phyloP scores from a whole-genome alignment of 2,888 invertebrate species.

The Clostera curtula region DNA sequence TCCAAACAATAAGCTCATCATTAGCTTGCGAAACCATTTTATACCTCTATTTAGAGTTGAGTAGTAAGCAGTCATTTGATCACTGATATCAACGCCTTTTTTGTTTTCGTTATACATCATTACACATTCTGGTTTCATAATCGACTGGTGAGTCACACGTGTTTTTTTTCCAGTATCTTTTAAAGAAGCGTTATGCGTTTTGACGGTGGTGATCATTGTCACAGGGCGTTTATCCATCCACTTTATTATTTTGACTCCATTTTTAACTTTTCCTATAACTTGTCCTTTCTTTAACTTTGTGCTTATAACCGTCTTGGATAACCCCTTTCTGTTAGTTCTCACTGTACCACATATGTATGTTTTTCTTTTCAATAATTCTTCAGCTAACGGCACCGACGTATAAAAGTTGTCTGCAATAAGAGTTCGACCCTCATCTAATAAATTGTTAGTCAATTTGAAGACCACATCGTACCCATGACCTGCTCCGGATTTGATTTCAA shows the following conservation, averaged over 20 bases:
- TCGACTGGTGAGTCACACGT: slow-evolving; percentile 1
- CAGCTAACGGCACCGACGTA: slow-evolving; percentile 9
- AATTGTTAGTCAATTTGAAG: slow-evolving; percentile 9
- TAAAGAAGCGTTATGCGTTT: slow-evolving; percentile 6
- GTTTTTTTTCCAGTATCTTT: slow-evolving; percentile 6
- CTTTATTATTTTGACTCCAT: slow-evolving; percentile 15
- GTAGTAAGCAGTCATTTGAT: slow-evolving; percentile 19
- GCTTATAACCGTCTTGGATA: slow-evolving; percentile 8
- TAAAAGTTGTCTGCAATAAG: slow-evolving; percentile 16
- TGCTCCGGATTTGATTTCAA: slow-evolving; percentile 1
- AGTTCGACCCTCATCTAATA: slow-evolving; percentile 10
- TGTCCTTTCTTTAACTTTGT: slow-evolving; percentile 14
- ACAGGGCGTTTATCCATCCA: slow-evolving; percentile 12
- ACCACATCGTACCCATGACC: slow-evolving; percentile 10
- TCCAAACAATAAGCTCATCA: slow-evolving; percentile 15
- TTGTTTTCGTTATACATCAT: slow-evolving; percentile 12
- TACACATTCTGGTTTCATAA: slow-evolving; percentile 6
- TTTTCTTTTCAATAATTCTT: slow-evolving; percentile 11
- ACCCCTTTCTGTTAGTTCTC: slow-evolving; percentile 8
- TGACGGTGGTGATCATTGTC: slow-evolving; percentile 11
- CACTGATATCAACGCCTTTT: slow-evolving; percentile 15
- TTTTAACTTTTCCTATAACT: slow-evolving; percentile 7
- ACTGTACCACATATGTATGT: slow-evolving; percentile 13
- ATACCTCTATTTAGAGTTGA: slow-evolving; percentile 12
- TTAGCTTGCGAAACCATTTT: slow-evolving; percentile 18